Percentiles rank a stretch among this genome's conserved stretches.
phyloP scores from a whole-genome alignment of 1,140 invertebrate species.

The Helicorthomorpha holstii region DNA sequence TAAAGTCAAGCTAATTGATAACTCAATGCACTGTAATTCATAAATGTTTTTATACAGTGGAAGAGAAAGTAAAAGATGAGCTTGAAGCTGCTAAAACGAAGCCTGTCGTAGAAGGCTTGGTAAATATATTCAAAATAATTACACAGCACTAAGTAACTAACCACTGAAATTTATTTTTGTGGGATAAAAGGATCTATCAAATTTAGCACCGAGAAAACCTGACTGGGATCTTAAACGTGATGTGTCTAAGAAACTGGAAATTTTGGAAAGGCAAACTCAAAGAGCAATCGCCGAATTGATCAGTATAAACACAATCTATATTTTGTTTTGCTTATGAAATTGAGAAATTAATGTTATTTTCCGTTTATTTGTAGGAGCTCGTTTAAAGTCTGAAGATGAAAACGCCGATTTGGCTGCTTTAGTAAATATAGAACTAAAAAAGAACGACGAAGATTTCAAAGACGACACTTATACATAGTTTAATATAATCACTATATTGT shows the following conservation, averaged over 20 bases:
- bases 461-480: too few species aligned
- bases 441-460: neutral
- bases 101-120: constrained; percentile 70
- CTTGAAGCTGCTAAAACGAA: constrained; percentile 55
- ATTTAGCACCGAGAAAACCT: constrained; percentile 82
- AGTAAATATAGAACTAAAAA: neutral
- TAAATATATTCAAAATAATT: constrained; percentile 23
- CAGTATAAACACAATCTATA: constrained; percentile 42
- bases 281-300: constrained; percentile 90
- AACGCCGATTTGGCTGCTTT: neutral
- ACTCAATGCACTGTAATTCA: constrained; percentile 1
- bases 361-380: too few species aligned
- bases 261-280: constrained; percentile 76
- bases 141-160: constrained; percentile 1
- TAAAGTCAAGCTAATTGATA: constrained; percentile 50
- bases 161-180: constrained; percentile 10
- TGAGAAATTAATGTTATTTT: too few species aligned
- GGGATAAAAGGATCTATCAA: constrained; percentile 56
- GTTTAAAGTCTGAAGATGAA: too few species aligned
- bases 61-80: constrained; percentile 60
- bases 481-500: too few species aligned
- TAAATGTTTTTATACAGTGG: constrained; percentile 31
- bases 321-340: too few species aligned
- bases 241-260: constrained; percentile 76
- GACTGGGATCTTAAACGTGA: constrained; percentile 96